Base-by-base conservation (phyloP, 2,797 vertebrate genomes). In the Scyliorhinus canicula region DNA sequence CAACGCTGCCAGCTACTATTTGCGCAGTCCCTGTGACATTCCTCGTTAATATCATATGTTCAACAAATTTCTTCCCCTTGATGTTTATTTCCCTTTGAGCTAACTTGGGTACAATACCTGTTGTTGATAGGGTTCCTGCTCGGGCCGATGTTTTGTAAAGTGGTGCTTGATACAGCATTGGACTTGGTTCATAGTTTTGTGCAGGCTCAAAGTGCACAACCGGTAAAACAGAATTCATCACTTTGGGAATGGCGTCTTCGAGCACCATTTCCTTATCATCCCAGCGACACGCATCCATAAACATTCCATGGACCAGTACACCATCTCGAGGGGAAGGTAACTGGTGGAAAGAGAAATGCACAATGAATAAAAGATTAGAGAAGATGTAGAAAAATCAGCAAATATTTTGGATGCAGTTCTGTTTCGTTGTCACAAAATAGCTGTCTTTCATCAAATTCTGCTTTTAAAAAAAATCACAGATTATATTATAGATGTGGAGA, bases 141-240 rank as follows among this genome's bases (percentile, higher is more conserved):
- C 98, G 96, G 95, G 97, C 97, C 0, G 97, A 98, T 74, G 98
- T 98, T 97, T 98, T 98, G 96, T 97, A 98, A 44, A 98, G 97
- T 0, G 98, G 97, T 8, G 98, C 97, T 0, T 97, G 97, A 95
- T 98, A 98, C 28, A 98, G 95, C 0, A 95, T 95, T 0, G 96
- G 95, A 14, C 95, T 95, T 0, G 97, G 96, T 35, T 96, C 96
- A 11, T 98, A 98, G 96, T 98, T 98, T 95, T 97, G 98, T 91
- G 96, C 97, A 2, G 98, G 98, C 96, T 98, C 98, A 96, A 98
- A 98, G 95, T 98, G 98, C 93, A 98, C 96, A 84, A 98, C 96
- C 0, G 98, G 98, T 95, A 98, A 95, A 97, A 97, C 79, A 21
- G 97, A 82, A 95, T 97, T 98, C 97, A 98, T 98, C 96, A 97